phyloP scores from a whole-genome alignment of 1,140 invertebrate species.

The Drosophila asahinai region DNA sequence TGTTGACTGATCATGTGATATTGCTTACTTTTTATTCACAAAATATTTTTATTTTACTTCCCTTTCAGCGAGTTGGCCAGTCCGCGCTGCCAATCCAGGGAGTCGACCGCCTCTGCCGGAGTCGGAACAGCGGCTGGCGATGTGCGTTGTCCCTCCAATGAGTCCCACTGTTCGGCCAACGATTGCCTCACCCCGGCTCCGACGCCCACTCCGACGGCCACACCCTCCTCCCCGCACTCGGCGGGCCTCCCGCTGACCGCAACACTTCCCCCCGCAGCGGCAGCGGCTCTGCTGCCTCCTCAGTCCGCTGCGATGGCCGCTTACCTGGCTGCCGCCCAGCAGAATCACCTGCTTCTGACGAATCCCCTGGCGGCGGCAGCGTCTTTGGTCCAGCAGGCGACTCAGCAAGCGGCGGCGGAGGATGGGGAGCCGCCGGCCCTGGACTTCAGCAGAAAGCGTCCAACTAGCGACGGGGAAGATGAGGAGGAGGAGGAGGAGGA shows the following conservation, averaged over 20 bases:
- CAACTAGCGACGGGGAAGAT: constrained; percentile 52
- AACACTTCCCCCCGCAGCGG: constrained; percentile 86
- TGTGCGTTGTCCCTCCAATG: constrained; percentile 88
- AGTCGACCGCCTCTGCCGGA: constrained; percentile 88
- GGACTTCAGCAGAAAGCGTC: constrained; percentile 91
- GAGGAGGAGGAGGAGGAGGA: constrained; percentile 46
- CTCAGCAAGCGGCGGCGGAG: constrained; percentile 86
- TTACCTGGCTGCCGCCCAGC: constrained; percentile 89
- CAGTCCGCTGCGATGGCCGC: constrained; percentile 92
- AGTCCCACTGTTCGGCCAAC: constrained; percentile 89
- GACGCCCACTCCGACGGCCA: constrained; percentile 85
- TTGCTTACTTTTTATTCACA: no score
- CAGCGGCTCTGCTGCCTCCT: constrained; percentile 89
- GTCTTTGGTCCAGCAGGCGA: constrained; percentile 85
- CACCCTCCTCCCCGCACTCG: constrained; percentile 83
- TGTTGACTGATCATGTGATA: no score
- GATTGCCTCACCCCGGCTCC: constrained; percentile 86
- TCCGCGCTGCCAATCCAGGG: constrained; percentile 91
- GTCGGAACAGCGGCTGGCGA: constrained; percentile 42
- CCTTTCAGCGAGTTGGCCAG: constrained; percentile 90
- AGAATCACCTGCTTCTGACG: constrained; percentile 91
- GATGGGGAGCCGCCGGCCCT: constrained; percentile 87
- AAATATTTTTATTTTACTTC: background rate
- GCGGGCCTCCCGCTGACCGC: constrained; percentile 86
- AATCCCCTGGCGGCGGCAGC: constrained; percentile 89